Conservation (phyloP, 1,140 invertebrate species). For the Cecropterus lyciades region DNA sequence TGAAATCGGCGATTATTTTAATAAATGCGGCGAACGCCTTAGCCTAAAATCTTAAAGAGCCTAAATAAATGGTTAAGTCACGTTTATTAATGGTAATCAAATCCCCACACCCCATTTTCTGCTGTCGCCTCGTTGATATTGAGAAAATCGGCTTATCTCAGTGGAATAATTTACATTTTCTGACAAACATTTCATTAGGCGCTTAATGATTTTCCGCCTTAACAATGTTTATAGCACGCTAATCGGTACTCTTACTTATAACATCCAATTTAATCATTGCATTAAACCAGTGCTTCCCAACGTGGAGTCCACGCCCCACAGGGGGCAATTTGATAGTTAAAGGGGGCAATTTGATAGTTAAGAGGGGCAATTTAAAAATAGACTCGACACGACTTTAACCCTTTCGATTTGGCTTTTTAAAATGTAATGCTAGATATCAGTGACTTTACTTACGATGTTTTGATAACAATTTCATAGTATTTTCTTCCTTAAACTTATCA, state of each 20-base stretch:
- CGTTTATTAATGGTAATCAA: conserved; percentile 34
- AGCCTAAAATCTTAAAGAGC: conserved; percentile 17
- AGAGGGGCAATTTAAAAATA: no score
- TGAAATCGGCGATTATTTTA: neutral
- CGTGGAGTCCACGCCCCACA: no score
- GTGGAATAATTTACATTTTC: conserved; percentile 28
- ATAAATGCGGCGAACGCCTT: conserved; percentile 12
- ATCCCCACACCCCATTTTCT: conserved; percentile 26
- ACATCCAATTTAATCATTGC: neutral
- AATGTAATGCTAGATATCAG: no score
- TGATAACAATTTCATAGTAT: no score
- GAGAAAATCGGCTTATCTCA: conserved; percentile 30
- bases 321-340: no score
- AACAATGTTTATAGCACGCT: conserved; percentile 12
- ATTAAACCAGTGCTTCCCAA: no score
- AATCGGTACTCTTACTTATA: conserved; percentile 22
- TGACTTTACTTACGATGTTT: no score
- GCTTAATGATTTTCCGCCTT: conserved; percentile 13
- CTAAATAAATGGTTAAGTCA: conserved; percentile 11
- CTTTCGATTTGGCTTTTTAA: no score
- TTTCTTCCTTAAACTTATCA: no score
- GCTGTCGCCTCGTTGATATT: conserved; percentile 26
- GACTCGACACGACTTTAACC: no score
- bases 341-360: no score
- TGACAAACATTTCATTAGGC: conserved; percentile 25